Evolutionary conservation across 2,888 invertebrate genomes (phyloP).

Genomic region (Lepidocyrtinus sp.): DNA sequence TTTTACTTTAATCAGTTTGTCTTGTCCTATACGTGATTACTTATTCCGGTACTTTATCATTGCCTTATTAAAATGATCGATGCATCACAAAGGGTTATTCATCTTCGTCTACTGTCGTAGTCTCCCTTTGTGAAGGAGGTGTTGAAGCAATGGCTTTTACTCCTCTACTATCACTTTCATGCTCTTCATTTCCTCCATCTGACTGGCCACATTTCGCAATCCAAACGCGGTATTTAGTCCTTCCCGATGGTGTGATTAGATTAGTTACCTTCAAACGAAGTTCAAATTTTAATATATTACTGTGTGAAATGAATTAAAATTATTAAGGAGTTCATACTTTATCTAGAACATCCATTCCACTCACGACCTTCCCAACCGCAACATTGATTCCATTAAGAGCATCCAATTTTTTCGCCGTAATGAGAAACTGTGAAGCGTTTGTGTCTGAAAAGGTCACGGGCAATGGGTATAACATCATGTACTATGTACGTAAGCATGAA

Average conservation of each 20-base stretch:
- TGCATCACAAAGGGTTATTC: background rate
- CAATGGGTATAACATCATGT: too few species aligned
- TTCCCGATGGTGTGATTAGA: slow-evolving; percentile 55
- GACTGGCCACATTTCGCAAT: slow-evolving; percentile 64
- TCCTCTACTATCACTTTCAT: slow-evolving; percentile 30
- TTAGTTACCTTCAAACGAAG: slow-evolving; percentile 63
- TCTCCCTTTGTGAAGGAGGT: background rate
- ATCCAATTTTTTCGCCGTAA: slow-evolving; percentile 63
- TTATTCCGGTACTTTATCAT: background rate
- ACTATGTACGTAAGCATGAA: background rate
- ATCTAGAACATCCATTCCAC: slow-evolving; percentile 65
- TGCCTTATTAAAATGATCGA: background rate
- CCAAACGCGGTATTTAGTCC: slow-evolving; percentile 59
- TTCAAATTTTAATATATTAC: too few species aligned
- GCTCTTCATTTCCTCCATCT: slow-evolving; percentile 30
- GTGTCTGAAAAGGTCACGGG: slow-evolving; percentile 42
- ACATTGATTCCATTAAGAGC: slow-evolving; percentile 67
- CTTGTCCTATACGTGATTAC: background rate
- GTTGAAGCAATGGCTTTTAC: background rate
- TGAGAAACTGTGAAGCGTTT: slow-evolving; percentile 67
- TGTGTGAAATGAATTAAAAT: background rate
- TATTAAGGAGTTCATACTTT: slow-evolving; percentile 44
- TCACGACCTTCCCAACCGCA: slow-evolving; percentile 65
- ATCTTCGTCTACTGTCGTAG: slow-evolving; percentile 17
- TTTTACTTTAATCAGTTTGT: background rate